A percentile compares a stretch with the other conserved stretches of the same genome.
phyloP scores from a whole-genome alignment of 2,888 invertebrate species.

The Litoditis marina region DNA sequence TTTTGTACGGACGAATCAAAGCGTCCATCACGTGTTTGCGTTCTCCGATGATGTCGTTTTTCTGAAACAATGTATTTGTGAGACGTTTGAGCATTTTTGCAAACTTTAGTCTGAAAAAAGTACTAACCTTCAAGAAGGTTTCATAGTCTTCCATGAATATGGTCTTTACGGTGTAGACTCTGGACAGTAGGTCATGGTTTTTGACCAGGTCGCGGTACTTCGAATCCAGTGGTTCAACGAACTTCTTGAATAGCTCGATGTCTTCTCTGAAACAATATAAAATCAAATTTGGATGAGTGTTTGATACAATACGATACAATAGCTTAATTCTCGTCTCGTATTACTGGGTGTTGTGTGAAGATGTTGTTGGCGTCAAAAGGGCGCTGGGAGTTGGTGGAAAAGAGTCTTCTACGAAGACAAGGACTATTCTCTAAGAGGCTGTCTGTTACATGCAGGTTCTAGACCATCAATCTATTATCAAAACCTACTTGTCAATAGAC shows the following conservation, averaged over 20 bases:
- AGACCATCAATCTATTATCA: conserved; percentile 13
- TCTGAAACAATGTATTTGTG: conserved; percentile 6
- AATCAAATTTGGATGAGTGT: background rate
- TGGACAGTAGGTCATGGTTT: conserved; percentile 33
- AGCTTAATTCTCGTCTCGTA: background rate
- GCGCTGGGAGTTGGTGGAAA: too few species aligned
- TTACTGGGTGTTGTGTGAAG: too few species aligned
- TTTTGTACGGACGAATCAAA: conserved; percentile 44
- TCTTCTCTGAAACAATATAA: conserved; percentile 24
- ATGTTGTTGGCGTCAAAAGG: too few species aligned
- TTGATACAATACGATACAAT: too few species aligned
- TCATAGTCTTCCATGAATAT: conserved; percentile 38
- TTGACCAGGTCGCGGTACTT: conserved; percentile 41
- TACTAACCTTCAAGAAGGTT: conserved; percentile 25
- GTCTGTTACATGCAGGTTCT: background rate
- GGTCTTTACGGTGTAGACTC: conserved; percentile 35
- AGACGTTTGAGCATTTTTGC: too few species aligned
- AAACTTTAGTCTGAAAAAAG: too few species aligned
- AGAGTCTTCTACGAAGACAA: too few species aligned
- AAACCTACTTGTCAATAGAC: conserved; percentile 13
- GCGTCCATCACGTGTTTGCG: conserved; percentile 45
- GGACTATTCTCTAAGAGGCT: background rate
- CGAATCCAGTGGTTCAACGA: conserved; percentile 37
- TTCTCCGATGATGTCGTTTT: conserved; percentile 29
- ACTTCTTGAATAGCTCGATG: conserved; percentile 31